Evolutionary conservation across 1,140 invertebrate genomes (phyloP).

Genomic region (Wiebesia pumilae): DNA sequence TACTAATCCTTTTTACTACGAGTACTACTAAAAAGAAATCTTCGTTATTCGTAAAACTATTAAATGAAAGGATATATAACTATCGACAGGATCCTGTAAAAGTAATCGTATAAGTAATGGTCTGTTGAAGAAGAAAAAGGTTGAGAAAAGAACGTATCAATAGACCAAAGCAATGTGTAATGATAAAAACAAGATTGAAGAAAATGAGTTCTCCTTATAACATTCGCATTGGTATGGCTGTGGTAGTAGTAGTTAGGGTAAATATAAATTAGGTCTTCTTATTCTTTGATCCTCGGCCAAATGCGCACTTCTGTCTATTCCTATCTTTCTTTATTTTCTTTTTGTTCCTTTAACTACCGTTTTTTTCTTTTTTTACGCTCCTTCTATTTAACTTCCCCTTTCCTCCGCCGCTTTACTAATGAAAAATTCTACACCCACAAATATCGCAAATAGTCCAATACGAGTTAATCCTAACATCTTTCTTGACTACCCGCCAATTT

Average conservation of each 20-base stretch:
- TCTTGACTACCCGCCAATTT: not conserved
- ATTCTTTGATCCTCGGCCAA: constrained; percentile 60
- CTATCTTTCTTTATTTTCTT: not conserved
- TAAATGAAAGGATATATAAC: too few species aligned
- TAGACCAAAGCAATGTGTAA: not conserved
- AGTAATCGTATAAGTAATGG: too few species aligned
- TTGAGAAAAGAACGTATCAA: too few species aligned
- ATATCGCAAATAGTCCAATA: not conserved
- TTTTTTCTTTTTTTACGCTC: not conserved
- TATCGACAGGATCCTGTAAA: too few species aligned
- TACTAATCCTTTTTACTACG: too few species aligned
- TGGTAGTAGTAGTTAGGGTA: constrained; percentile 46
- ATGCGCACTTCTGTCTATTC: constrained; percentile 24
- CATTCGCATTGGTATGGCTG: not conserved
- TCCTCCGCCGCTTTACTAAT: constrained; percentile 14
- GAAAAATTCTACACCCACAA: constrained; percentile 45
- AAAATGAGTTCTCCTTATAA: not conserved
- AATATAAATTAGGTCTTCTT: constrained; percentile 60
- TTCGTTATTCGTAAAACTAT: too few species aligned
- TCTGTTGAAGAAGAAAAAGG: too few species aligned
- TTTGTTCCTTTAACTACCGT: not conserved
- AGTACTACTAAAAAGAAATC: too few species aligned
- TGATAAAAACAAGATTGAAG: not conserved
- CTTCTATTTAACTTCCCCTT: not conserved
- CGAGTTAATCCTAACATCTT: not conserved